Conservation (phyloP, 2,113 vertebrate species). For the Nerophis ophidion region DNA sequence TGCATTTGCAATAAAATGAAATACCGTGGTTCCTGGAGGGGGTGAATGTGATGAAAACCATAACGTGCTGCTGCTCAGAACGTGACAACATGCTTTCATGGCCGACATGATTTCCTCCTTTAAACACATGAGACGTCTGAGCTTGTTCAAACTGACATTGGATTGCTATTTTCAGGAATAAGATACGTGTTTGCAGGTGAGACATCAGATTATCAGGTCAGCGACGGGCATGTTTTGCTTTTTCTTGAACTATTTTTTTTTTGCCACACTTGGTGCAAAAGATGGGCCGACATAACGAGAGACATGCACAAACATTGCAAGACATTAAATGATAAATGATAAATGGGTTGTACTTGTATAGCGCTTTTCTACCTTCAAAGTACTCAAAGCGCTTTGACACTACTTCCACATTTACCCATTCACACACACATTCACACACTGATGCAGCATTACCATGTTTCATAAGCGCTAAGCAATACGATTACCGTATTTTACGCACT, state of each 20-base stretch:
- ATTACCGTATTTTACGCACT: too few species aligned
- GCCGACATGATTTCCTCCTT: constrained; percentile 23
- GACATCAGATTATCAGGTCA: too few species aligned
- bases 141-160: too few species aligned
- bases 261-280: background rate
- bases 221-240: background rate
- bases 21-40: constrained; percentile 37
- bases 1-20: constrained; percentile 47
- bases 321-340: too few species aligned
- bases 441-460: background rate
- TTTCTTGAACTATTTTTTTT: background rate
- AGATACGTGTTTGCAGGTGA: too few species aligned
- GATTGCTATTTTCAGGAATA: too few species aligned
- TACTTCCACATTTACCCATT: too few species aligned
- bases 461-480: background rate
- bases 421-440: too few species aligned
- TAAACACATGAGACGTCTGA: constrained; percentile 12
- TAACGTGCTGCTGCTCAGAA: constrained; percentile 31
- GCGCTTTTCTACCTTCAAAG: too few species aligned
- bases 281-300: background rate
- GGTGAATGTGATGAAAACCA: constrained; percentile 29
- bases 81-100: constrained; percentile 29
- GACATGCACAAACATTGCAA: background rate
- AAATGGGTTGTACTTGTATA: too few species aligned
- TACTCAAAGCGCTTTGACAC: too few species aligned